Evolutionary conservation across 2,113 vertebrate species (phyloP), one percentile per base, ranked within the genome.

Genomic region (Heptranchias perlo): DNA sequence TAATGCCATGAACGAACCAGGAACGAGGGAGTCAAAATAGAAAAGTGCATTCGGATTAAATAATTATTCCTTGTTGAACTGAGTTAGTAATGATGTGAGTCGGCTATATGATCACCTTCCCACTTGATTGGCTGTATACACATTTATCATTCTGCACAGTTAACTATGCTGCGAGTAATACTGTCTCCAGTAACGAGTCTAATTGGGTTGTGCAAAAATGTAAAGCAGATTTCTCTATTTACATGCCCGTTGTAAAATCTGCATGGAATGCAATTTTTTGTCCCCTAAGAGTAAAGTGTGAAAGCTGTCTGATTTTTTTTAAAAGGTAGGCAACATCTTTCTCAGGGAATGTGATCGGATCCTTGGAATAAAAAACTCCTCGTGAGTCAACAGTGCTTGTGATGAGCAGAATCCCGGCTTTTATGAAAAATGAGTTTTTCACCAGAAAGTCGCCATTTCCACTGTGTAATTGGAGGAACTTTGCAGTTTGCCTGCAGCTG

Each of bases 401-500:
- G 65, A 69, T 11, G 44, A 95, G 65, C 94, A 69, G 61, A 95
- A 95, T 69, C 65, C 94, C 65, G 35, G 94, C 52, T 49, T 69
- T 95, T 95, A 95, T 67, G 64, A 69, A 95, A 52, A 95, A 64
- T 93, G 89, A 62, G 44, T 95, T 69, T 95, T 95, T 69, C 94
- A 69, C 94, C 47, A 67, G 94, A 95, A 95, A 95, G 94, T 95
- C 65, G 52, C 94, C 94, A 73, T 67, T 95, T 95, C 94, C 47
- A 95, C 65, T 69, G 94, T 95, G 94, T 95, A 95, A 95, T 95
- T 95, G 94, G 94, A 95, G 94, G 94, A 95, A 95, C 65, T 49
- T 67, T 95, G 94, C 94, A 69, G 94, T 95, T 95, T 47, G 94
- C 94, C 94, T 95, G 94, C 94, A 95, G 94, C 94, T 95, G 94